phyloP scores from a whole-genome alignment of 2,113 vertebrate genomes.

The Sturnira hondurensis region DNA sequence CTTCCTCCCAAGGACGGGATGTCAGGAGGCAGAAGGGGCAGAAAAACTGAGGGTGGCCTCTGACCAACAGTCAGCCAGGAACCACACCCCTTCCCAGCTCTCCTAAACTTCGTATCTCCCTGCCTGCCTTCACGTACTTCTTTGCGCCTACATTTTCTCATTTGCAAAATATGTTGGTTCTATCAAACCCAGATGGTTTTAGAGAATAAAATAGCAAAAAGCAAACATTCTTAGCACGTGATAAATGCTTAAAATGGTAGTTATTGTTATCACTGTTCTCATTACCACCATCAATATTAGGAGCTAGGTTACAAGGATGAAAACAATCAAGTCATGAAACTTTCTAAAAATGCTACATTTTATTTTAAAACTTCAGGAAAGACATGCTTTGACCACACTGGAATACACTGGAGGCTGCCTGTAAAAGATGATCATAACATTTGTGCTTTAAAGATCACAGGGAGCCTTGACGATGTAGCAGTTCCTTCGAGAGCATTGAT shows the following conservation, averaged over 20 bases:
- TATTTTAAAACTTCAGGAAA: background rate
- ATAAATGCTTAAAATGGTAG: background rate
- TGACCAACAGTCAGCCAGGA: background rate
- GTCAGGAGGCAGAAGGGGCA: background rate
- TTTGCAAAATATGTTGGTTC: background rate
- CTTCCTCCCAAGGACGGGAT: background rate
- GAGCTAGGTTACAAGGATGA: background rate
- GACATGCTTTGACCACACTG: background rate
- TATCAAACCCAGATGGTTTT: background rate
- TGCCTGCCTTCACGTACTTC: background rate
- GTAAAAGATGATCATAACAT: background rate
- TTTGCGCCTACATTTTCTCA: background rate
- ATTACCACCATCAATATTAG: background rate
- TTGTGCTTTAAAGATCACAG: background rate
- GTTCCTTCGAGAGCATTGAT: background rate
- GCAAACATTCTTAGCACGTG: background rate
- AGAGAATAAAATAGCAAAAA: background rate
- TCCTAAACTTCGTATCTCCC: background rate
- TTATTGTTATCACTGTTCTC: background rate
- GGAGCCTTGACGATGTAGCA: background rate
- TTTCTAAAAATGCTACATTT: background rate
- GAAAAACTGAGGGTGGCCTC: background rate
- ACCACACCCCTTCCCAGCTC: background rate
- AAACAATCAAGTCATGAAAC: background rate
- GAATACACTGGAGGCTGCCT: background rate